These are phyloP conservation scores for Nycticryphes semicollaris DNA, from an alignment of 2,113 vertebrate species.

Conservation along the genomic window DNA sequence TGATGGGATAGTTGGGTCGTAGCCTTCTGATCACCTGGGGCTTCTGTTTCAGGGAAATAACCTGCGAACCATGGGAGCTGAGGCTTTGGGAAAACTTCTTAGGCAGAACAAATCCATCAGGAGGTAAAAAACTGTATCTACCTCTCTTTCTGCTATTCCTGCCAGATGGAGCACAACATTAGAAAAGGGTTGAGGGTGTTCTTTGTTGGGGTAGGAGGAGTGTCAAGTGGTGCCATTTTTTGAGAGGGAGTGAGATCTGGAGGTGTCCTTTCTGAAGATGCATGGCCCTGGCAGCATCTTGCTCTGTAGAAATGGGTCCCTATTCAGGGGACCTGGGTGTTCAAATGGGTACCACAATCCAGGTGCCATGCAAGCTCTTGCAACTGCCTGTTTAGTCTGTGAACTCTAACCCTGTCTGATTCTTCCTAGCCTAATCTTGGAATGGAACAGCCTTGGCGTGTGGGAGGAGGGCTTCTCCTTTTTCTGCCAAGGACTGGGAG, in stretches of 20 bases:
- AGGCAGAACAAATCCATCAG: conserved; percentile 84
- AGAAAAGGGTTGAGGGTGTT: background rate
- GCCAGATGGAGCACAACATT: background rate
- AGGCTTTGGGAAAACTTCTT: conserved; percentile 86
- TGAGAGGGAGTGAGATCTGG: background rate
- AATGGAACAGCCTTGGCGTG: conserved; percentile 91
- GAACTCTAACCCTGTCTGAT: background rate
- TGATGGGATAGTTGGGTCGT: background rate
- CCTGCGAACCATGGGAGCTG: conserved; percentile 81
- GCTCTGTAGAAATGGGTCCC: background rate
- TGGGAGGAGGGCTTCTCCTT: conserved; percentile 89
- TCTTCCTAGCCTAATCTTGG: conserved; percentile 83
- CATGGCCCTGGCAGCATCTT: background rate
- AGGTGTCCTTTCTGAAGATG: background rate
- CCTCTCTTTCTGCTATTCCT: background rate
- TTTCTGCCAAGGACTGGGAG: conserved; percentile 86
- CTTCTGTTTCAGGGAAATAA: conserved; percentile 88
- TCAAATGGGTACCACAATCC: rapidly evolving
- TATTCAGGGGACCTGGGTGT: background rate
- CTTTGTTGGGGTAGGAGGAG: background rate
- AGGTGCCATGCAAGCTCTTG: background rate
- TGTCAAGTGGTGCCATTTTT: background rate
- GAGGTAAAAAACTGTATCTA: conserved; percentile 72
- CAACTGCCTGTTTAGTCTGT: background rate
- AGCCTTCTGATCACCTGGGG: background rate